Base-by-base conservation (phyloP, 2,113 vertebrate genomes). In the Eira barbara region DNA sequence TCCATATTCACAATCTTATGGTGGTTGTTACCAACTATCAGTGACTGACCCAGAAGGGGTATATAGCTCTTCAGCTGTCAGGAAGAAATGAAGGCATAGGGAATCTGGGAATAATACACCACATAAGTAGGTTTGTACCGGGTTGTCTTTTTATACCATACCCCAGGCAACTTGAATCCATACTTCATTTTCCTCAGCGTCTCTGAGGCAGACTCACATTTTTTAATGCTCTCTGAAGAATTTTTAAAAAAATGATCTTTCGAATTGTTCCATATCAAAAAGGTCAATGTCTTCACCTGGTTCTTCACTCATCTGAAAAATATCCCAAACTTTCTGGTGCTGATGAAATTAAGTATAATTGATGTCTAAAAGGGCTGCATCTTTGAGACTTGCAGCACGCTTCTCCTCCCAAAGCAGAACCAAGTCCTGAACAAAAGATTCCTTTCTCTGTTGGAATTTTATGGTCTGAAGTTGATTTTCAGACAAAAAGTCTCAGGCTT, bases 141-240 rank as follows among this genome's bases (percentile, higher is more conserved):
- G 98, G 99, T 99, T 47, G 99, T 99, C 42, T 95, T 98, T 87
- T 71, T 67, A 67, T 67, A 67, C 65, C 15, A 99, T 99, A 57
- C 99, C 99, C 99, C 99, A 99, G 2, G 99, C 99, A 91, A 99
- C 98, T 92, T 99, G 99, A 96, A 99, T 99, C 99, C 99, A 99
- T 57, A 99, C 73, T 0, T 99, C 99, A 57, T 99, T 99, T 84
- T 99, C 99, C 45, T 99, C 99, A 74, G 98, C 98, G 69, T 99
- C 99, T 98, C 98, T 99, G 34, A 99, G 99, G 95, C 98, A 99
- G 93, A 99, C 83, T 99, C 49, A 99, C 99, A 52, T 99, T 99
- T 99, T 97, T 98, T 8, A 99, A 92, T 82, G 98, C 76, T 98
- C 98, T 98, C 13, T 7, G 98, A 89, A 99, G 98, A 89, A 8